A percentile compares a stretch with the other conserved stretches of the same genome.
These are phyloP conservation scores for Eurytoma californica DNA, from an alignment of 2,888 invertebrate species.

Conservation along the genomic window DNA sequence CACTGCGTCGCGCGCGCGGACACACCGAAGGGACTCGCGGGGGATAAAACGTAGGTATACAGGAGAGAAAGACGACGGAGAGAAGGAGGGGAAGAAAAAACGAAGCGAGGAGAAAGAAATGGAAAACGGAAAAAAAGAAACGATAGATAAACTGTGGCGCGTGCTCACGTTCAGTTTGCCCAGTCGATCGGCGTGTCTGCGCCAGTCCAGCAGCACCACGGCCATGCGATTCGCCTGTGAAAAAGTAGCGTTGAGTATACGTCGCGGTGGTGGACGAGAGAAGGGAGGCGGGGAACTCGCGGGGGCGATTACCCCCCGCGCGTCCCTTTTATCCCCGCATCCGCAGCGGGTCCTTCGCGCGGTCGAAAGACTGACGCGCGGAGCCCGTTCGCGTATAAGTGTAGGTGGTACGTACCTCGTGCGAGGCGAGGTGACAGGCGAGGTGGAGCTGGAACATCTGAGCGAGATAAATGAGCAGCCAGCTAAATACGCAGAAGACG, in stretches of 20 bases:
- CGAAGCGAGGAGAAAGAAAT: not conserved
- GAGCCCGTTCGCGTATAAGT: no score
- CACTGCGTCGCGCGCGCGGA: no score
- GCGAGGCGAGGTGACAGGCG: slow-evolving; percentile 64
- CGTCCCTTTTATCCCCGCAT: no score
- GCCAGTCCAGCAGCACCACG: slow-evolving; percentile 65
- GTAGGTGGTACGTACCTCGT: slow-evolving; percentile 61
- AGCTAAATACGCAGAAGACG: slow-evolving; percentile 61
- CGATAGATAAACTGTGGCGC: not conserved
- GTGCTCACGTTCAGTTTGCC: slow-evolving; percentile 36
- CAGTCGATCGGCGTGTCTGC: slow-evolving; percentile 43
- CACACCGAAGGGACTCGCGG: no score
- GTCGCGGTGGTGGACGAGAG: no score
- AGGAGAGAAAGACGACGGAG: no score
- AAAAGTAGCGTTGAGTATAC: not conserved
- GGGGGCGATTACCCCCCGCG: no score
- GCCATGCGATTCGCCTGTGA: slow-evolving; percentile 67
- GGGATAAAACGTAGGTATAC: no score
- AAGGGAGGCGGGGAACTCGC: not conserved
- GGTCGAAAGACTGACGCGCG: not conserved
- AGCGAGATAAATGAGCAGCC: slow-evolving; percentile 61
- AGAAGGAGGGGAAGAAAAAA: no score
- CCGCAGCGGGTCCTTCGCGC: no score
- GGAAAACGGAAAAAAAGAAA: not conserved
- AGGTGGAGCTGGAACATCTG: slow-evolving; percentile 65